Base-by-base conservation (phyloP, 1,140 invertebrate species). In the Pantala flavescens region DNA sequence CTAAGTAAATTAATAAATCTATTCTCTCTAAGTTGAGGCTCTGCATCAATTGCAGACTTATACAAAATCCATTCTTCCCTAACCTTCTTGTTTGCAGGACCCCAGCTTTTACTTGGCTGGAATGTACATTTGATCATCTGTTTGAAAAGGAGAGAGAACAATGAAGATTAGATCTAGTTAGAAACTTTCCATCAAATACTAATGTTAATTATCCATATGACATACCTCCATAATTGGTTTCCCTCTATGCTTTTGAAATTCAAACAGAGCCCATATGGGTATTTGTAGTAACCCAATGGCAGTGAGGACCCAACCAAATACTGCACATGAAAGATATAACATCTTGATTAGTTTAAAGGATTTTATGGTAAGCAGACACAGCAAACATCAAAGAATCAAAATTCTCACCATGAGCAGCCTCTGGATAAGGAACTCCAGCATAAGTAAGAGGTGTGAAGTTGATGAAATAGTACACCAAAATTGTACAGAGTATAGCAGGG, bases 401-500 rank as follows among this genome's bases (percentile, higher is more conserved):
- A 36, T 5, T 36, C 70, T 73, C 74, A 77, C 77, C 76, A 42
- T 76, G 75, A 23, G 79, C 79, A 43, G 24, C 55, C 11, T 73
- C 24, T 23, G 80, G 80, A 71, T 77, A 80, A 16, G 75, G 55
- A 23, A 70, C 70, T 0, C 79, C 81, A 36, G 84, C 86, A 77
- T 88, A 89, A 14, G 81, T 80, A 0, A 90, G 77, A 0, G 83
- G 83, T 74, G 86, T 81, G 11, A 85, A 81, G 23, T 82, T 84
- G 10, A 80, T 75, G 24, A 91, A 81, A 0, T 87, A 88, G 80
- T 91, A 91, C 0, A 90, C 78, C 71, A 91, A 88, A 43, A 92
- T 90, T 0, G 87, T 83, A n/a, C 89, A 83, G 77, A 96, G 86
- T 76, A 91, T 86, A 0, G 88, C 79, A 0, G 78, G 93, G 14